Base-by-base conservation (phyloP, 2,888 invertebrate genomes). In the Bursaphelenchus okinawaensis region DNA sequence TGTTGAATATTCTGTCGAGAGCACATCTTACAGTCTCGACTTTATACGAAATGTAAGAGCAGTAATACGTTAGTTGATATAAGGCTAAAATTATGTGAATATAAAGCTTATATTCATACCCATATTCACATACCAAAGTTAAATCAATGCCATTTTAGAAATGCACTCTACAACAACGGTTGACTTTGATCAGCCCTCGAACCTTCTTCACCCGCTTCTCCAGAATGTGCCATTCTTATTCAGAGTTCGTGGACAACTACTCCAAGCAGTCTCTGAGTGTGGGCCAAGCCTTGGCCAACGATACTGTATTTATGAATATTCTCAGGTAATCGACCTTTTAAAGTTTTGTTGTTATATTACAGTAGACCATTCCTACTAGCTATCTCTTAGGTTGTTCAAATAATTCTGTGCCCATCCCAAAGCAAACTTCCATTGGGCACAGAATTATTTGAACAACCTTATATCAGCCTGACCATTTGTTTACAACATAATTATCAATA, bases 301-400 rank as follows among this genome's bases (percentile, higher is more conserved):
- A 80, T 60, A 71, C 75, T 0, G 71, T 72, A 4, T 80, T 78
- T 65, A 79, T 78, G 77, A 80, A 80, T 64, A 67, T 76, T 22
- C 62, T 75, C 28, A 72, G 74, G 70, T 63, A 67, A 40, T n/a
- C 9, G 12, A 40, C 12, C n/a, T n/a, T n/a, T n/a, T n/a, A n/a
- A n/a, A n/a, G n/a, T n/a, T n/a, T n/a, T n/a, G n/a, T n/a, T n/a
- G n/a, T n/a, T n/a, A n/a, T n/a, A n/a, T n/a, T n/a, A n/a, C n/a
- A n/a, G n/a, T n/a, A n/a, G n/a, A n/a, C n/a, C n/a, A n/a, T n/a
- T n/a, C n/a, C n/a, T n/a, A n/a, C n/a, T n/a, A n/a, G n/a, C n/a
- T n/a, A n/a, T n/a, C n/a, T n/a, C n/a, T n/a, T n/a, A n/a, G n/a
- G n/a, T n/a, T n/a, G n/a, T n/a, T n/a, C n/a, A n/a, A n/a, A n/a